Evolutionary conservation across 2,797 vertebrate species (phyloP).

Genomic region (Clangula hyemalis): DNA sequence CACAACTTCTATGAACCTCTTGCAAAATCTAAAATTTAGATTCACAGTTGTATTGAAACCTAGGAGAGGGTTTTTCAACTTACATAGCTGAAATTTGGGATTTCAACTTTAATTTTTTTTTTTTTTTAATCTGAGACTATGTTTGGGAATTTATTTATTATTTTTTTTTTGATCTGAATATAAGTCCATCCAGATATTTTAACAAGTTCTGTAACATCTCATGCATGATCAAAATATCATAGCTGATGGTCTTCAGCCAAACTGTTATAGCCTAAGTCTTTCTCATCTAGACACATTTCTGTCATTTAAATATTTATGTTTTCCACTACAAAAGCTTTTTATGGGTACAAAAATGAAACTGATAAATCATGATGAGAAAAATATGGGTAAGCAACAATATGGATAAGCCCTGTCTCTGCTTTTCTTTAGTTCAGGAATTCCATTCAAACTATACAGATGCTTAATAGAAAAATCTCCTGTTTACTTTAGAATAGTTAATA

Average conservation of each 20-base stretch:
- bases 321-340: neutral
- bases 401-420: neutral
- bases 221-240: neutral
- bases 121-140: neutral
- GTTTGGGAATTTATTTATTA: too few species aligned
- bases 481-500: neutral
- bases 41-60: neutral
- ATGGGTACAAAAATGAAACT: neutral
- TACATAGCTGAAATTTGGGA: neutral
- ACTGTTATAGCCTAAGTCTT: neutral
- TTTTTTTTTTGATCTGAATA: neutral
- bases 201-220: neutral
- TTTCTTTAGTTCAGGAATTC: neutral
- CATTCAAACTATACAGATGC: neutral
- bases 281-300: neutral
- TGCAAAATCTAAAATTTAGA: neutral
- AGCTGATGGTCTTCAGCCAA: neutral
- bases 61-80: neutral
- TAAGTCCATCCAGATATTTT: neutral
- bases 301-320: neutral
- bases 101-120: neutral
- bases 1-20: neutral
- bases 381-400: fast-evolving
- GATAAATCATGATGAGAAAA: neutral
- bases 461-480: neutral